Evolutionary conservation across 2,888 invertebrate genomes (phyloP), one percentile per base, ranked within the genome.

Genomic region (Euplexia lucipara): DNA sequence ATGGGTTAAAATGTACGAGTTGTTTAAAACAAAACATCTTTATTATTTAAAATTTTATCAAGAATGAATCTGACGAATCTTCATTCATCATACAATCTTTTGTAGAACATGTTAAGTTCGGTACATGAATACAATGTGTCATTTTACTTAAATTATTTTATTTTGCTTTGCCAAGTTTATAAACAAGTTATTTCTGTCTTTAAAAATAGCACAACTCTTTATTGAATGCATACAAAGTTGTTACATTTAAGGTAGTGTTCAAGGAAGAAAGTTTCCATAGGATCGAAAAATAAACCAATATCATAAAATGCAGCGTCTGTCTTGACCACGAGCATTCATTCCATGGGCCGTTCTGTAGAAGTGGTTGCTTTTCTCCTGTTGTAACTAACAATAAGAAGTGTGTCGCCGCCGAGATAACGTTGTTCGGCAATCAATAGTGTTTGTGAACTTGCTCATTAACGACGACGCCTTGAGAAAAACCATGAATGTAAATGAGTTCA

Each of bases 321-420:
- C 14, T 22, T 48, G 53, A 54, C 51, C 51, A 20, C 35, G 10
- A 4, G 8, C 37, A 26, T 4, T n/a, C 10, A 41, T 48, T 45
- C 56, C 42, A 56, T 14, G 35, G 39, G 30, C 42, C 10, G 45
- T 47, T 45, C 1, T 41, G 41, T 66, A 9, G 32, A 14, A 26
- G 18, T 37, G 3, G 14, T 72, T 34, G 32, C 8, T 68, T 68
- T 73, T 72, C 26, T 47, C 16, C 16, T 42, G 49, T 52, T 32
- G 47, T 30, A 42, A 8, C 32, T 2, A 54, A 72, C 63, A 73
- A 73, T 69, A 45, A 39, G 30, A 63, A 52, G 37, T 59, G 22
- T 37, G 47, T 44, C 16, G 48, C 45, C 9, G 37, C 10, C 57
- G 10, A 41, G 68, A 56, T 51, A 68, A 35, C 63, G 68, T 60